Evolutionary conservation across 2,113 vertebrate species (phyloP), one percentile per base, ranked within the genome.

Genomic region (Tiliqua scincoides): DNA sequence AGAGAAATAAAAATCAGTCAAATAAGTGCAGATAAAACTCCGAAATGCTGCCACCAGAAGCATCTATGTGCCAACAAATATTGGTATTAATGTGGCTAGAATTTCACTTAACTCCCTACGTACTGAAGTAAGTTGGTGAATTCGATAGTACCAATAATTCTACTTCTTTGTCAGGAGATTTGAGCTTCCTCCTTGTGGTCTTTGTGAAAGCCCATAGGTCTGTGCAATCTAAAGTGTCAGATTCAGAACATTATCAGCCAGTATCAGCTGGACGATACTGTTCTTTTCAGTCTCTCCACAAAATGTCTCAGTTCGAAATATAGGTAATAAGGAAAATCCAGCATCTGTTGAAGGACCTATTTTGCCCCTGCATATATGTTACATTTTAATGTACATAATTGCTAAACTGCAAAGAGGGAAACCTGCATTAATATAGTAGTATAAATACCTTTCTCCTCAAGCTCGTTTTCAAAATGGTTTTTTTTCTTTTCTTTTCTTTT

Each of bases 161-260:
- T 67, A 5, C 10, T 62, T 79, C 37, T 68, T 71, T 57, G 21
- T 35, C n/a, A 18, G 54, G 4, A 71, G 7, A 54, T 82, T 68
- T 71, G 67, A 82, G 57, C 30, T 63, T 75, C 37, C 11, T 63
- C 14, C 11, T 75, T 75, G 54, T 59, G 54, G 32, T 23, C 81
- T 72, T 82, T 82, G 35, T 74, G 57, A 73, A 74, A 62, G 15
- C 43, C 74, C 82, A 84, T 74, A 62, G 57, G 52, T 74, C 57
- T 84, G 17, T 75, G 57, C 23, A 75, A 75, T 63, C 57, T 15
- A 75, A 84, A 48, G 4, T 63, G 75, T 63, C 61, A 30, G 12
- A 23, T 72, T 83, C 23, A 59, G 68, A 61, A 83, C 25, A 83
- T 83, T 62, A 63, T 63, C 68, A n/a, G 43, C 3, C 37, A 48